phyloP scores from a whole-genome alignment of 2,888 invertebrate species.

The Cerastis rubricosa region DNA sequence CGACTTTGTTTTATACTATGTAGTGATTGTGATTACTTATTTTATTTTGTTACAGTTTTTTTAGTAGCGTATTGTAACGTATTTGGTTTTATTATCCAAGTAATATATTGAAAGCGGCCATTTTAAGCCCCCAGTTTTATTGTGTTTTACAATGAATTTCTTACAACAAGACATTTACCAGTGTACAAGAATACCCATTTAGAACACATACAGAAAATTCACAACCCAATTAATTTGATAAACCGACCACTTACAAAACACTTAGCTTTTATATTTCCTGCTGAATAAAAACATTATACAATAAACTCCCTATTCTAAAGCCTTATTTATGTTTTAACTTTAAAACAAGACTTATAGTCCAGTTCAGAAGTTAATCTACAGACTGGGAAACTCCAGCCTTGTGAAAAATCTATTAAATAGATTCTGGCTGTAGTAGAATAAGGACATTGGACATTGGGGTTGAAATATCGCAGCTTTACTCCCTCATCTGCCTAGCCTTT shows the following conservation, averaged over 20 bases:
- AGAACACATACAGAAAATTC: constrained; percentile 4
- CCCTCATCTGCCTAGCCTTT: too few relatives aligned
- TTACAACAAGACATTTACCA: too few relatives aligned
- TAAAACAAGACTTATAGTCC: constrained; percentile 32
- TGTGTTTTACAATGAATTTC: too few relatives aligned
- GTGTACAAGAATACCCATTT: not conserved
- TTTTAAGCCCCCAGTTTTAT: too few relatives aligned
- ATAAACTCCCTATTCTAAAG: constrained; percentile 2
- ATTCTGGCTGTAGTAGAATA: not conserved
- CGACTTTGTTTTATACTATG: too few relatives aligned
- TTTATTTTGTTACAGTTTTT: too few relatives aligned
- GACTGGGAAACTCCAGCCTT: constrained; percentile 15
- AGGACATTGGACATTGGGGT: not conserved
- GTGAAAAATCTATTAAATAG: constrained; percentile 36
- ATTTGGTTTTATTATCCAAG: too few relatives aligned
- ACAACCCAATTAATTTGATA: constrained; percentile 12
- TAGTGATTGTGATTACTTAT: too few relatives aligned
- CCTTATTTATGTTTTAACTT: constrained; percentile 53
- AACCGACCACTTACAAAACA: constrained; percentile 8
- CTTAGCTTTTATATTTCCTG: not conserved
- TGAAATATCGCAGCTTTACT: not conserved
- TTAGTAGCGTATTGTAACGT: too few relatives aligned
- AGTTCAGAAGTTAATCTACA: constrained; percentile 32
- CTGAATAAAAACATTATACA: constrained; percentile 6
- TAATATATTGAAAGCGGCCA: too few relatives aligned